Base-by-base conservation (phyloP, 2,113 vertebrate genomes). In the Mustela lutreola region DNA sequence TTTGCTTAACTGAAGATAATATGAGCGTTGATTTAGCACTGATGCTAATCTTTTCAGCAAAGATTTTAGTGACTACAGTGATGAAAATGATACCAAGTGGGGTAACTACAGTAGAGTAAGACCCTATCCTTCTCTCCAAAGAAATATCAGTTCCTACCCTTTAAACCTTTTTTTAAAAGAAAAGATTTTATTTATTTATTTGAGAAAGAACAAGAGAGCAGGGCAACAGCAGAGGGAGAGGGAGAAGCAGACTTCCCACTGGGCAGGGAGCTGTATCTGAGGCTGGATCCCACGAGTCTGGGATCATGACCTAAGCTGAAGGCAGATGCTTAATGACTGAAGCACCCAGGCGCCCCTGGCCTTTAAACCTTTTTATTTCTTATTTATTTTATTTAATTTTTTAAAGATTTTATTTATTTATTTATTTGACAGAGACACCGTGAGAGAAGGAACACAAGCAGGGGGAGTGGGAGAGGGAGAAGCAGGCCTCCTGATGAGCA, bases 1-100 rank as follows among this genome's bases (percentile, higher is more conserved):
- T 96, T 97, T 93, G 48, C 62, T 84, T 81, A 82, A 26, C 33
- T 79, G 50, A 94, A 84, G 39, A 45, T 79, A 81, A 48, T 58
- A 11, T 81, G 63, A 83, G 71, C 45, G 65, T 65, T 81, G 89
- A 48, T 85, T 95, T 94, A 78, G 73, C 78, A 67, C 18, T 9
- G 45, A 63, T n/a, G 26, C 53, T 90, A 28, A 82, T 85, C 19
- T 22, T 89, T 75, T 91, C 56, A 78, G 2, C 8, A 65, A 73
- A 94, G 33, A 70, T 88, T 67, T 53, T 79, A 56, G 39, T 71
- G 82, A 85, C 65, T 73, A 7, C 50, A 9, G 0, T 45, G 26
- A 12, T 58, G 10, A 53, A 53, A n/a, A 78, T 86, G 9, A 48
- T 39, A 21, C 1, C 33, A 63, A 33, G 65, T 56, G 22, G n/a